Evolutionary conservation across 2,113 vertebrate species (phyloP).

Genomic region (Sitta europaea): DNA sequence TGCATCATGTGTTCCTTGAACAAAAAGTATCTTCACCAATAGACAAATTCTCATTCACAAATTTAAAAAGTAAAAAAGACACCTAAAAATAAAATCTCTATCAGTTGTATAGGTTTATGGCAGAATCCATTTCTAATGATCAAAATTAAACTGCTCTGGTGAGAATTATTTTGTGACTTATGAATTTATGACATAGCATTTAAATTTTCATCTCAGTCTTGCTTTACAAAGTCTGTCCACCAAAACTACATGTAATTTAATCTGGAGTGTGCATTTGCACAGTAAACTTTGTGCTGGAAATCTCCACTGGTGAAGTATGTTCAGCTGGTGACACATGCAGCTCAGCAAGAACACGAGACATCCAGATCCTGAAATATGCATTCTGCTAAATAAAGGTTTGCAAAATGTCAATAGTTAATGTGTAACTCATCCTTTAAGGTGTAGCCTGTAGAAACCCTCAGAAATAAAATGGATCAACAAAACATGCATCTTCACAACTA

Average conservation of each 20-base stretch:
- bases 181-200: neutral
- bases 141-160: neutral
- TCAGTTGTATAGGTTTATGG: neutral
- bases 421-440: neutral
- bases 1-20: neutral
- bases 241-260: neutral
- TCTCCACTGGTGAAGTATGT: neutral
- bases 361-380: neutral
- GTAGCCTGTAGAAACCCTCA: neutral
- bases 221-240: neutral
- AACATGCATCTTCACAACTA: neutral
- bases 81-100: neutral
- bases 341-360: neutral
- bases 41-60: neutral
- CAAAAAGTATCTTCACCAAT: neutral
- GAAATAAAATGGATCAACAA: constrained; percentile 12
- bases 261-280: neutral
- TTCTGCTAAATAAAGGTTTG: neutral
- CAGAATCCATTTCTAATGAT: neutral
- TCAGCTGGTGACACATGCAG: neutral
- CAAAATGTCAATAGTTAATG: neutral
- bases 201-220: neutral
- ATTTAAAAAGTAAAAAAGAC: neutral
- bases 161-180: neutral
- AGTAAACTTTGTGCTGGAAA: neutral